Evolutionary conservation across 2,113 vertebrate genomes (phyloP).

Genomic region (Poeciliopsis prolifica): DNA sequence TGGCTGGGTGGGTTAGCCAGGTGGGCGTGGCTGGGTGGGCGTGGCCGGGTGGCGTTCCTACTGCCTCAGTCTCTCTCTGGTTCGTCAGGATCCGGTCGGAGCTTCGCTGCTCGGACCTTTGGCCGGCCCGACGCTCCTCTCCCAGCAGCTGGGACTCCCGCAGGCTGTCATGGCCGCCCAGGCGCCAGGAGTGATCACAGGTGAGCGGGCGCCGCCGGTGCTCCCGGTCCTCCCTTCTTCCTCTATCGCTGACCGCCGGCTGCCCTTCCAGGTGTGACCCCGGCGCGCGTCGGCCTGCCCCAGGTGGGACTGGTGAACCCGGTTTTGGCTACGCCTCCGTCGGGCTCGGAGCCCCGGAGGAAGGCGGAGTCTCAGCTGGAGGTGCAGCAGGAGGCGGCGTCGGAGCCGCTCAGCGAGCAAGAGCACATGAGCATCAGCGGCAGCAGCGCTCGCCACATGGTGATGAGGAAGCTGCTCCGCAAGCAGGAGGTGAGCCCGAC

Average conservation of each 20-base stretch:
- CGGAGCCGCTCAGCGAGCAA: constrained; percentile 91
- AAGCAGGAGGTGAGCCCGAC: constrained; percentile 47
- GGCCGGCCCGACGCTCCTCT: constrained; percentile 85
- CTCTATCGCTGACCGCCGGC: constrained; percentile 1
- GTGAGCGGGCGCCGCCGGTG: constrained; percentile 61
- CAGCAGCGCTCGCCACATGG: constrained; percentile 88
- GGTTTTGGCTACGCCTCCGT: constrained; percentile 86
- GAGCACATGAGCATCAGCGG: constrained; percentile 95
- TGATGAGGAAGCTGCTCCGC: constrained; percentile 61
- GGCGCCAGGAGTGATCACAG: constrained; percentile 93
- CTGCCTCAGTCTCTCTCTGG: constrained; percentile 50
- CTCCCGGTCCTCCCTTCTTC: not conserved
- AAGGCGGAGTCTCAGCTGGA: constrained; percentile 79
- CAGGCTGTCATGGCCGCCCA: constrained; percentile 95
- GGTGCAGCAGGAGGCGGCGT: constrained; percentile 81
- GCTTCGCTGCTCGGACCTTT: constrained; percentile 87
- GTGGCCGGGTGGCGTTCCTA: too few relatives aligned
- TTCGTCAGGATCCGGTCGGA: constrained; percentile 69
- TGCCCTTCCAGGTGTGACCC: constrained; percentile 86
- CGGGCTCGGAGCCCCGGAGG: constrained; percentile 82
- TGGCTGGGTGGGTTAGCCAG: too few relatives aligned
- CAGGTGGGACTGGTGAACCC: constrained; percentile 93
- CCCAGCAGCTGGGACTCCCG: constrained; percentile 89
- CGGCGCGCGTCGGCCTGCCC: constrained; percentile 83
- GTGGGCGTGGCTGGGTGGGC: too few relatives aligned